phyloP scores from a whole-genome alignment of 2,888 invertebrate species.

The Sphinx pinastri region DNA sequence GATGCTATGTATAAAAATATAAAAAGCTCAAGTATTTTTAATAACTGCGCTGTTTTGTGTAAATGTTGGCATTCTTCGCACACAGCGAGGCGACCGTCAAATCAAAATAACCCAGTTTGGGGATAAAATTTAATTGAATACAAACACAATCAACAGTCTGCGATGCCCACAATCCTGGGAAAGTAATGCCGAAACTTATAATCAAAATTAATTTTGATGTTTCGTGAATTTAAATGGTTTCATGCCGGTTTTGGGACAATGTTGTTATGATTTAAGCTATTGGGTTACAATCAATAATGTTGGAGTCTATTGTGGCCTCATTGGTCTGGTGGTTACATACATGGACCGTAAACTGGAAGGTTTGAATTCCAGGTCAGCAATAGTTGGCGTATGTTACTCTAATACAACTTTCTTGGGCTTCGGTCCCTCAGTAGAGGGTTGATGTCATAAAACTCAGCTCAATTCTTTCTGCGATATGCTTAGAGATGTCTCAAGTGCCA shows the following conservation, averaged over 20 bases:
- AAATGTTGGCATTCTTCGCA: background rate
- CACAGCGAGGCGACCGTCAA: background rate
- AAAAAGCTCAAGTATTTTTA: background rate
- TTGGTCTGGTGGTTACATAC: too few species aligned
- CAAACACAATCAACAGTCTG: constrained; percentile 48
- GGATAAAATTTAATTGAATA: constrained; percentile 49
- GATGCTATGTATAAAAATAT: too few species aligned
- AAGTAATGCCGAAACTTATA: constrained; percentile 16
- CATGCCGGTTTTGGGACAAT: constrained; percentile 9
- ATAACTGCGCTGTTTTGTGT: background rate
- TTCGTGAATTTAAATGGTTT: constrained; percentile 36
- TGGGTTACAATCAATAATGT: background rate
- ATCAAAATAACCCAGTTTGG: constrained; percentile 5
- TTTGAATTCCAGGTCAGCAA: too few species aligned
- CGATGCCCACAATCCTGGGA: constrained; percentile 36
- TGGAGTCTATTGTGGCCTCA: too few species aligned
- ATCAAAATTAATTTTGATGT: constrained; percentile 27
- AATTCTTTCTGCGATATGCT: too few species aligned
- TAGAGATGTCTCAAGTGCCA: too few species aligned
- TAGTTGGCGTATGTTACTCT: too few species aligned
- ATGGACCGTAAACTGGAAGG: too few species aligned
- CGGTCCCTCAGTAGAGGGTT: too few species aligned
- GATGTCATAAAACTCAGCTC: too few species aligned
- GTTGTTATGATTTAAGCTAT: background rate
- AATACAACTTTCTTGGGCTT: too few species aligned